Evolutionary conservation across 2,888 invertebrate genomes (phyloP), one percentile per base, ranked within the genome.

Genomic region (Ochropleura leucogaster): DNA sequence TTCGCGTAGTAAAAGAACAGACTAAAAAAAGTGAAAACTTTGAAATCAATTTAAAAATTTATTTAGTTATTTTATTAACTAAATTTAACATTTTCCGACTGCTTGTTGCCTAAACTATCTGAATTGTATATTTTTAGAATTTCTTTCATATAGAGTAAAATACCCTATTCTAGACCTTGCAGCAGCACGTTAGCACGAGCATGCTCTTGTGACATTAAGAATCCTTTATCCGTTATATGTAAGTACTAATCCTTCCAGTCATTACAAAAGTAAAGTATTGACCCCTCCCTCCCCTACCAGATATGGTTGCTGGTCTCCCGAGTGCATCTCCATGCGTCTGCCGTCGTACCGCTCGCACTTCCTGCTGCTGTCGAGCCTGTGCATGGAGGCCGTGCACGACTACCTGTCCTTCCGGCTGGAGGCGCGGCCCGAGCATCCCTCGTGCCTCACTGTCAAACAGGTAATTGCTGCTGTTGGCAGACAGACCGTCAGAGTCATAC

Each of bases 301-400:
- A 57, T 98, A 97, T 92, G 98, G 98, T 0, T 97, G 97, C 88
- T 98, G 98, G 98, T 98, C 98, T 77, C 95, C 97, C 14, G 98
- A 98, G 95, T 97, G 98, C 70, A 95, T 97, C 77, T 96, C 97
- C n/a, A 97, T 99, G 94, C 97, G 97, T 77, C 96, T 99, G 83
- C 99, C 99, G 0, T 98, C 98, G 4, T 99, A 99, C 95, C 97
- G 98, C 86, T 97, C 98, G 53, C 97, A 98, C 79, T 99, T 99
- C 95, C 97, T 99, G 70, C 98, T 99, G 93, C 97, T 99, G 20
- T 97, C 98, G 77, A 97, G 98, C 68, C 97, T 99, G 69, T 98
- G 99, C 44, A 95, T 99, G 89, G 99, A 99, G 93, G 98, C 99
- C n/a, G 98, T 99, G 80, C 98, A 99, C 91, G 99, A 99, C 94